phyloP scores from a whole-genome alignment of 2,797 vertebrate species.

The Sebastes trivittatus region DNA sequence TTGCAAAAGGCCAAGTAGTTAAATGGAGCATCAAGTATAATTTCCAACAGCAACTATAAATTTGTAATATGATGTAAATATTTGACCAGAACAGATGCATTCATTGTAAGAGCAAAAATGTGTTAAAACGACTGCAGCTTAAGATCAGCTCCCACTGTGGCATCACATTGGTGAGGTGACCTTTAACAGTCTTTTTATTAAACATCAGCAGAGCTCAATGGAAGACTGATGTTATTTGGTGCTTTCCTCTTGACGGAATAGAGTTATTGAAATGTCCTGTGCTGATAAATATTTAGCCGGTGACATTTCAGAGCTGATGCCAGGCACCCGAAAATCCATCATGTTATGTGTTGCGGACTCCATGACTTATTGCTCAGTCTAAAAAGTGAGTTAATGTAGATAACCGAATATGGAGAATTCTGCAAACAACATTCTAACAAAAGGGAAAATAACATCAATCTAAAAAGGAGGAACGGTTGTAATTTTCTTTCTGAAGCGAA shows the following conservation, averaged over 20 bases:
- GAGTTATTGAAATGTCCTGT: slow-evolving; percentile 32
- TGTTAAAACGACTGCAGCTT: background rate
- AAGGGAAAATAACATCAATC: background rate
- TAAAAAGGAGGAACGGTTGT: background rate
- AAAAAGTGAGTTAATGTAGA: slow-evolving; percentile 8
- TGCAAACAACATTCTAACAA: background rate
- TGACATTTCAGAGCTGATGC: slow-evolving; percentile 61
- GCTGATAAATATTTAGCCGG: slow-evolving; percentile 46
- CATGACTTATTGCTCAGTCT: slow-evolving; percentile 16
- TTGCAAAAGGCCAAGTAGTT: background rate
- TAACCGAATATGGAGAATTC: background rate
- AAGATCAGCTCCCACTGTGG: background rate
- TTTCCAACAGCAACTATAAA: background rate
- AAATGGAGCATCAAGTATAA: background rate
- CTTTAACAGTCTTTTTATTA: slow-evolving; percentile 40
- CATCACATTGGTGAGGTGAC: slow-evolving; percentile 2
- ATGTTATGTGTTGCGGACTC: slow-evolving; percentile 1
- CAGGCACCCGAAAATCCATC: slow-evolving; percentile 23
- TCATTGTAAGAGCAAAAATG: background rate
- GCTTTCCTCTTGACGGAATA: slow-evolving; percentile 1
- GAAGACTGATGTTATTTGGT: slow-evolving; percentile 42
- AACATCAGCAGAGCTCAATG: slow-evolving; percentile 21
- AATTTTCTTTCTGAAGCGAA: background rate
- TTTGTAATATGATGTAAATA: background rate
- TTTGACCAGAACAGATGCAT: background rate